phyloP scores from a whole-genome alignment of 2,888 invertebrate species.

The Thelaira solivaga region DNA sequence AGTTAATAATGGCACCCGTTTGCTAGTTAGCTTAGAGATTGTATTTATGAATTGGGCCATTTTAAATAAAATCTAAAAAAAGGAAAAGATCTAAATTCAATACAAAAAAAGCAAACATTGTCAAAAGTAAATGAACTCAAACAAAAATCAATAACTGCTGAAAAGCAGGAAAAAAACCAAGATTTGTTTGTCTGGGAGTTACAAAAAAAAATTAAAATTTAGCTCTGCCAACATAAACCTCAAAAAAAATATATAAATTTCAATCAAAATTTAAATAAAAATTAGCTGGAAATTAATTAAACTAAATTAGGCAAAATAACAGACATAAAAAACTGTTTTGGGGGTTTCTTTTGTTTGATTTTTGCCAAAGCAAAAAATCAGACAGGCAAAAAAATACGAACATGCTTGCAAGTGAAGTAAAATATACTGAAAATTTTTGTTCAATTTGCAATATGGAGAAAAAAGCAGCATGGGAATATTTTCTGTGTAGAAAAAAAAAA shows the following conservation, averaged over 20 bases:
- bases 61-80: too few relatives aligned
- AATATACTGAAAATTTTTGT: neutral
- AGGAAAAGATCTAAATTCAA: too few relatives aligned
- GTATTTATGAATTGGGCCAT: constrained; percentile 40
- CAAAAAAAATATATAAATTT: constrained; percentile 9
- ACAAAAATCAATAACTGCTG: neutral
- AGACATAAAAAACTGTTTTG: neutral
- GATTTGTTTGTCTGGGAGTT: too few relatives aligned
- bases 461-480: too few relatives aligned
- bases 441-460: neutral
- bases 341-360: neutral
- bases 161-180: neutral
- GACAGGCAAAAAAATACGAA: neutral
- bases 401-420: neutral
- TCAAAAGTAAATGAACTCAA: neutral
- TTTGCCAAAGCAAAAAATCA: constrained; percentile 9
- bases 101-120: neutral
- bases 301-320: too few relatives aligned
- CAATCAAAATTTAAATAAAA: neutral
- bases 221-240: too few relatives aligned
- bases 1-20: neutral
- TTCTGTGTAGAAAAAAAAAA: too few relatives aligned
- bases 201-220: too few relatives aligned
- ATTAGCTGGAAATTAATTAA: constrained; percentile 8
- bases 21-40: constrained; percentile 17